Conservation (phyloP, 2,113 vertebrate genomes). For the Lathamus discolor region DNA sequence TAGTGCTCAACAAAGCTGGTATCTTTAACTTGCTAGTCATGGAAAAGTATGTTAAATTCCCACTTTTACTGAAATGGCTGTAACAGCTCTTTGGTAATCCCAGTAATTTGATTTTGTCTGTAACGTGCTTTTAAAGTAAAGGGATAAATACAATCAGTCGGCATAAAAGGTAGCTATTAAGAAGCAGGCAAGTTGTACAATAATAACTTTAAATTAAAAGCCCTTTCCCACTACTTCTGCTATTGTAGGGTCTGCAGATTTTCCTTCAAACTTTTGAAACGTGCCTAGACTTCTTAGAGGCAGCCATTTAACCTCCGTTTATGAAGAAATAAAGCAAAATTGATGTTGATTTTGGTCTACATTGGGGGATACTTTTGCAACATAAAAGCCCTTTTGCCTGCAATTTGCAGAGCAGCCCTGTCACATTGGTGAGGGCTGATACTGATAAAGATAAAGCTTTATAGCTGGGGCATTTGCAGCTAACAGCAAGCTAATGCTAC, state of each 20-base stretch:
- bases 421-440: constrained; percentile 57
- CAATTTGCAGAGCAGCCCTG: constrained; percentile 74
- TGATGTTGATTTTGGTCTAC: constrained; percentile 75
- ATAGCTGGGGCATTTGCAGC: constrained; percentile 70
- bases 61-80: background rate
- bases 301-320: constrained; percentile 81
- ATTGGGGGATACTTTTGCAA: constrained; percentile 69
- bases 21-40: background rate
- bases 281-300: constrained; percentile 45
- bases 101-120: constrained; percentile 60
- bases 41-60: constrained; percentile 19
- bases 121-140: constrained; percentile 72
- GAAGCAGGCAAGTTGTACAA: background rate
- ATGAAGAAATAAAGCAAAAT: constrained; percentile 80
- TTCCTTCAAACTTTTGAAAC: constrained; percentile 7
- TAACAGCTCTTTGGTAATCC: constrained; percentile 18
- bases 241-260: constrained; percentile 6
- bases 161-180: constrained; percentile 61
- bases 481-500: constrained; percentile 82
- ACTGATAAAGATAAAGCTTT: constrained; percentile 82
- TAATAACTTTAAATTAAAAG: constrained; percentile 72
- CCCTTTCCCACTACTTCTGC: background rate
- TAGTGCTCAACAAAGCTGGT: background rate
- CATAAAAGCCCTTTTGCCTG: constrained; percentile 79
- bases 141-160: constrained; percentile 62